A percentile compares a stretch with the other conserved stretches of the same genome.
Conservation (phyloP, 2,113 vertebrate genomes). For the Rhizomys pruinosus region DNA sequence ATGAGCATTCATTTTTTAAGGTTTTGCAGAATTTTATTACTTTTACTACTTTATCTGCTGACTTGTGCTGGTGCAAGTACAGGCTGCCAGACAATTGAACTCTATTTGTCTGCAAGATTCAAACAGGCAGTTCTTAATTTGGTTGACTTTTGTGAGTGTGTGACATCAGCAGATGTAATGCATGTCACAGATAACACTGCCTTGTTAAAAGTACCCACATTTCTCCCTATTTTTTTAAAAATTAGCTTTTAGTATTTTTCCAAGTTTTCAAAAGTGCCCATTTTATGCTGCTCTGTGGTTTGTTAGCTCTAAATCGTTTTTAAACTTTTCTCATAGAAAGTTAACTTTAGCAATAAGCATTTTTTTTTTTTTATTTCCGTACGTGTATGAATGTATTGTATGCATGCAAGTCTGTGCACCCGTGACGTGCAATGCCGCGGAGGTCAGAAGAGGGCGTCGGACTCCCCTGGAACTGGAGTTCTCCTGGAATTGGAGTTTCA, state of each 20-base stretch:
- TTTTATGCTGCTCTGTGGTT: conserved; percentile 91
- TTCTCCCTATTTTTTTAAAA: conserved; percentile 81
- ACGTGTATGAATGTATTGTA: too few relatives aligned
- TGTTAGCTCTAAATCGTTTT: conserved; percentile 89
- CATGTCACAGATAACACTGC: conserved; percentile 84
- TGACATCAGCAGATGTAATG: conserved; percentile 79
- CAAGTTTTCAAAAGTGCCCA: conserved; percentile 89
- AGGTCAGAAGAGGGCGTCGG: too few relatives aligned
- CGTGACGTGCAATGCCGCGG: too few relatives aligned
- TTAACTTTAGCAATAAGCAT: conserved; percentile 91
- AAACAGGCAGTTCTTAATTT: conserved; percentile 83
- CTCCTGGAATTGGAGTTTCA: too few relatives aligned
- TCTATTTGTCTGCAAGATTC: conserved; percentile 85
- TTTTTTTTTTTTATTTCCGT: too few relatives aligned
- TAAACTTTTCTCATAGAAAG: conserved; percentile 88
- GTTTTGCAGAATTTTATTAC: conserved; percentile 87
- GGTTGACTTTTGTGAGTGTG: conserved; percentile 84
- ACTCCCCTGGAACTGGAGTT: too few relatives aligned
- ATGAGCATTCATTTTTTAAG: conserved; percentile 85
- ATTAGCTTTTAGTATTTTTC: conserved; percentile 89
- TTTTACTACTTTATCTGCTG: conserved; percentile 87
- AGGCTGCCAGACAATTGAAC: conserved; percentile 89
- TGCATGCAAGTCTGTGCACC: too few relatives aligned
- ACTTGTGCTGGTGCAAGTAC: conserved; percentile 77
- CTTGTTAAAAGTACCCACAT: conserved; percentile 82